These are phyloP conservation scores for Acrocephalus scirpaceus DNA, from an alignment of 2,797 vertebrate species.

Conservation along the genomic window DNA sequence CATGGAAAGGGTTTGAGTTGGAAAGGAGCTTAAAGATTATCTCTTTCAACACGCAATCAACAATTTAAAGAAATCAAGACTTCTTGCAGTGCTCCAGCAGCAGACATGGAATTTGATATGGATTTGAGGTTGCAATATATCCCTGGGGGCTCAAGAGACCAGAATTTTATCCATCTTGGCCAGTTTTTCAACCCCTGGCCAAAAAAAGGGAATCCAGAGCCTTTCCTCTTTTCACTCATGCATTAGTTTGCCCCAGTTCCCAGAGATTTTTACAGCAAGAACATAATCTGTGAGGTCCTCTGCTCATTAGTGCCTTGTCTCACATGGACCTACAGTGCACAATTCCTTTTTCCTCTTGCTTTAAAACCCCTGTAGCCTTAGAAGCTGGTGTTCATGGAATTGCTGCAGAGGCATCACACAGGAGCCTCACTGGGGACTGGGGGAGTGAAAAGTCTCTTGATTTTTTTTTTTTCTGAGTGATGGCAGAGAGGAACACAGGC, in stretches of 20 bases:
- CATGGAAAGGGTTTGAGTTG: not conserved
- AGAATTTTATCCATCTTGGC: not conserved
- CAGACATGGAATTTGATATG: not conserved
- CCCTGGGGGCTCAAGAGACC: not conserved
- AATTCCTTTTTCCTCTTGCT: not conserved
- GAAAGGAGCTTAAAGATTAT: not conserved
- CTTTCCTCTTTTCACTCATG: not conserved
- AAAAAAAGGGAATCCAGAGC: not conserved
- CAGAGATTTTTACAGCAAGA: not conserved
- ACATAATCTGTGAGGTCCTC: not conserved
- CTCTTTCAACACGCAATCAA: not conserved
- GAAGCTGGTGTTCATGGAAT: not conserved
- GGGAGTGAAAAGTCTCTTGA: not conserved
- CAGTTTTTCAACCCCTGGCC: not conserved
- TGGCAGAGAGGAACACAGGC: not conserved
- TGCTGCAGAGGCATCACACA: not conserved
- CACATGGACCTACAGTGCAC: not conserved
- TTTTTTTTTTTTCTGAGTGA: not conserved
- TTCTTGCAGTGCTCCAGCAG: not conserved
- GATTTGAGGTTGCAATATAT: not conserved
- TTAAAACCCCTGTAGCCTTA: not conserved
- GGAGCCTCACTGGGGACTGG: not conserved
- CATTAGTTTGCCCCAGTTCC: not conserved
- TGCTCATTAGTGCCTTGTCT: not conserved
- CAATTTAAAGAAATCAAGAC: not conserved